A percentile compares a stretch with the other conserved stretches of the same genome.
These are phyloP conservation scores for Centruroides vittatus DNA, from an alignment of 1,140 invertebrate species.

Conservation along the genomic window DNA sequence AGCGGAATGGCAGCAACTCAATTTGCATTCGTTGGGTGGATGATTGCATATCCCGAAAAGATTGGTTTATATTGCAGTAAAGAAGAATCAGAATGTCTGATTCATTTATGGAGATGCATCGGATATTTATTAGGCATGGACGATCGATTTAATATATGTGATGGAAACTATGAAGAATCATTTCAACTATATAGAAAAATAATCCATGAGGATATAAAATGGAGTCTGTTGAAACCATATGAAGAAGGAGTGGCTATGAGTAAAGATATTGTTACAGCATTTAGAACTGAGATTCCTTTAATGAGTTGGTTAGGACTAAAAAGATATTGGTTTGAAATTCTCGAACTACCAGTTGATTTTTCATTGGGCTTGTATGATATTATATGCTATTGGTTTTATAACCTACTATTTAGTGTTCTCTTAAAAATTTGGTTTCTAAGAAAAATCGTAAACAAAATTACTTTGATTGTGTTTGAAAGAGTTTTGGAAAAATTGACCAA, in stretches of 20 bases:
- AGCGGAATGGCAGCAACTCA: conserved; percentile 62
- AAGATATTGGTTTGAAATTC: conserved; percentile 1
- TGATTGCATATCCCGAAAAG: conserved; percentile 44
- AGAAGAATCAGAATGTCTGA: conserved; percentile 49
- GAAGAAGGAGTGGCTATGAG: conserved; percentile 1
- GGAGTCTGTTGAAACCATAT: neutral
- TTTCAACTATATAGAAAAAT: neutral
- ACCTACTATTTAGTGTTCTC: neutral
- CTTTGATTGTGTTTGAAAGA: no score
- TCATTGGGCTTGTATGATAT: neutral
- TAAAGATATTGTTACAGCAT: neutral
- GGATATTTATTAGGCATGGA: conserved; percentile 64
- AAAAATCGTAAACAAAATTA: no score
- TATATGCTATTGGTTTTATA: neutral
- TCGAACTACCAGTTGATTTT: neutral
- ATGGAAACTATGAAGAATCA: conserved; percentile 31
- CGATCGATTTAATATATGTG: conserved; percentile 50
- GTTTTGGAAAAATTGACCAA: no score
- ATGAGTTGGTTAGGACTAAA: neutral
- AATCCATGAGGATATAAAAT: conserved; percentile 1
- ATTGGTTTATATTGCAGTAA: conserved; percentile 42
- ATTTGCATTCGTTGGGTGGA: conserved; percentile 55
- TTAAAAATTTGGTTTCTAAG: no score
- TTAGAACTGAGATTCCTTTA: neutral
- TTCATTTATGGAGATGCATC: conserved; percentile 70